Evolutionary conservation across 2,797 vertebrate genomes (phyloP).

Genomic region (Periparus ater): DNA sequence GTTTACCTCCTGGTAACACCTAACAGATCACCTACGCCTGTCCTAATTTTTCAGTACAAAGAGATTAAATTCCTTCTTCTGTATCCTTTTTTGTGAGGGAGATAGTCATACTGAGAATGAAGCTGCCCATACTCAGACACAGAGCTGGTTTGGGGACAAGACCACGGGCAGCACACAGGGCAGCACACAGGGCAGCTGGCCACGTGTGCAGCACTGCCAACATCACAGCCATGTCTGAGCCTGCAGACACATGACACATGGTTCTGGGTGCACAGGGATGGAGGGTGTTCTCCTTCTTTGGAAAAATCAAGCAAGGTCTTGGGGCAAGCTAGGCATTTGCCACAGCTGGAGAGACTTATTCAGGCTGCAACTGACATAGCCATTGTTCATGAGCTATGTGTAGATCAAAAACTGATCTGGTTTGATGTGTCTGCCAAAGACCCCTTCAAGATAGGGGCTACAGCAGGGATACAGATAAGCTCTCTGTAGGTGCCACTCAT

Average conservation of each 20-base stretch:
- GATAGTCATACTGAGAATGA: background rate
- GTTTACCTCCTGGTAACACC: background rate
- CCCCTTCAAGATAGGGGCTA: background rate
- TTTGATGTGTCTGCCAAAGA: background rate
- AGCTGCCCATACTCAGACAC: background rate
- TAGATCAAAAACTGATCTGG: background rate
- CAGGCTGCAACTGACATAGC: background rate
- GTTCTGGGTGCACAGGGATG: background rate
- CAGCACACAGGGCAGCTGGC: background rate
- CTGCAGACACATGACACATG: background rate
- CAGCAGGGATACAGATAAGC: background rate
- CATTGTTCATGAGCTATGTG: background rate
- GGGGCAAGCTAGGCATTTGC: background rate
- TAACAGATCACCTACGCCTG: background rate
- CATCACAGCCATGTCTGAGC: background rate
- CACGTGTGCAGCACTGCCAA: accelerated
- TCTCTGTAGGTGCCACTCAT: background rate
- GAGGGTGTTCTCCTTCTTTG: background rate
- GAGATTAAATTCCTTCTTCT: background rate
- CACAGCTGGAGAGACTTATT: background rate
- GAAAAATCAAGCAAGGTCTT: background rate
- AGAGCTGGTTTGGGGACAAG: background rate
- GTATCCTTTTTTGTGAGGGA: background rate
- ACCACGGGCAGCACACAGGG: background rate
- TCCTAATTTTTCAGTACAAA: conserved; percentile 7